These are phyloP conservation scores for Astyanax mexicanus DNA, from an alignment of 2,797 vertebrate species.

Conservation along the genomic window DNA sequence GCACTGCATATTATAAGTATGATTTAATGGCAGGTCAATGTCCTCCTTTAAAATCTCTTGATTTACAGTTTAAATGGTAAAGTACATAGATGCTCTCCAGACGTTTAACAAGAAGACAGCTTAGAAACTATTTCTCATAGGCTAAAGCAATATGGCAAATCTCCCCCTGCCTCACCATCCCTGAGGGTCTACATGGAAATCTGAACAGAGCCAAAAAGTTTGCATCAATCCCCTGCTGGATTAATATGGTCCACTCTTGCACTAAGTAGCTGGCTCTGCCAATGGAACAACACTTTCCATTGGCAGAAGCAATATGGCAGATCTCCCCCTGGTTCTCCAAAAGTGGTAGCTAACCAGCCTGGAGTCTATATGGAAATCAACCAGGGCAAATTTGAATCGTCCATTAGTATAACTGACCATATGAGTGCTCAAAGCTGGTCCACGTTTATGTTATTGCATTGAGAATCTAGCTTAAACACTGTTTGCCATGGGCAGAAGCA, in stretches of 20 bases:
- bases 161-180: constrained; percentile 1
- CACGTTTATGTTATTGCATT: constrained; percentile 21
- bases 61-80: constrained; percentile 21
- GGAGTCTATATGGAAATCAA: too few species aligned
- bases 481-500: too few species aligned
- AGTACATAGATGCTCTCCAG: constrained; percentile 33
- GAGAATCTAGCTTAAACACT: too few species aligned
- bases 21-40: constrained; percentile 15
- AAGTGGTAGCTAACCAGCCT: too few species aligned
- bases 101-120: constrained; percentile 27
- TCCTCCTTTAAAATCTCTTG: constrained; percentile 16
- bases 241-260: too few species aligned
- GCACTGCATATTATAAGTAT: not conserved
- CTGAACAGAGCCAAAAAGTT: not conserved
- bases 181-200: constrained; percentile 2
- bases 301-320: too few species aligned
- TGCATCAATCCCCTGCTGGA: constrained; percentile 13
- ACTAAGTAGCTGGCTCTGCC: too few species aligned
- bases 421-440: constrained; percentile 13
- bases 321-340: too few species aligned
- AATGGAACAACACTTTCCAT: too few species aligned
- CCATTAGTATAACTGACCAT: constrained; percentile 25
- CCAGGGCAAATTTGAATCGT: too few species aligned
- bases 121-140: constrained; percentile 24
- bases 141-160: not conserved